Conservation (phyloP, 2,888 invertebrate genomes). For the Eurytoma adleriae region DNA sequence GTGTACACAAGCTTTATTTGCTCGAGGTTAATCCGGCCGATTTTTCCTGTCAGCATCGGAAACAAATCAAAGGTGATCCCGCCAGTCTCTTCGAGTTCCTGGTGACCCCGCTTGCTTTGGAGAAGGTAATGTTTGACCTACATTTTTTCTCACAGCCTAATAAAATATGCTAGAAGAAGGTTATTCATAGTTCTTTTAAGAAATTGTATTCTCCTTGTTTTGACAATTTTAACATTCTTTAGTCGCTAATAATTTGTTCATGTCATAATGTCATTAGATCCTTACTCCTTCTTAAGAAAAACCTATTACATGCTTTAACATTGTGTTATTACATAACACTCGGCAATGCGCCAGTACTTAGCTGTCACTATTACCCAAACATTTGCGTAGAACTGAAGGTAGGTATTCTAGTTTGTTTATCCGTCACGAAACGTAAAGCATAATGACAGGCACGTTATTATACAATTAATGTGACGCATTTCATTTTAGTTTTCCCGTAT, state of each 20-base stretch:
- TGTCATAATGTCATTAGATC: neutral
- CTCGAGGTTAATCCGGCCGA: slow-evolving; percentile 62
- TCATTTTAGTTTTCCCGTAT: neutral
- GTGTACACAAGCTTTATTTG: slow-evolving; percentile 57
- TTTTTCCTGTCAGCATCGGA: slow-evolving; percentile 60
- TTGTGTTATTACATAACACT: slow-evolving; percentile 1
- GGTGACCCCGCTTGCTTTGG: slow-evolving; percentile 60
- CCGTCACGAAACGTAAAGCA: too few species aligned
- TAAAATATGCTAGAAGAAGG: too few species aligned
- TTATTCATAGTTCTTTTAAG: too few species aligned
- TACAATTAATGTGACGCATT: too few species aligned
- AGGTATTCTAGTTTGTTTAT: too few species aligned
- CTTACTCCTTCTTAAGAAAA: slow-evolving; percentile 25
- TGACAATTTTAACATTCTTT: neutral
- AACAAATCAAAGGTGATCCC: slow-evolving; percentile 59
- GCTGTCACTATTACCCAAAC: neutral
- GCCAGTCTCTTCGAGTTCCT: slow-evolving; percentile 61
- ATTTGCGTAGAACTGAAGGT: neutral
- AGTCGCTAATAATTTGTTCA: neutral
- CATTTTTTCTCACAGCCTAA: neutral
- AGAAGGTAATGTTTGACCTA: slow-evolving; percentile 60
- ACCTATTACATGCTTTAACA: slow-evolving; percentile 20
- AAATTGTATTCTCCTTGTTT: neutral
- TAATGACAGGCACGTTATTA: neutral
- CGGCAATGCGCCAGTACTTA: neutral